phyloP scores from a whole-genome alignment of 2,888 invertebrate genomes.

The Arctia plantaginis region DNA sequence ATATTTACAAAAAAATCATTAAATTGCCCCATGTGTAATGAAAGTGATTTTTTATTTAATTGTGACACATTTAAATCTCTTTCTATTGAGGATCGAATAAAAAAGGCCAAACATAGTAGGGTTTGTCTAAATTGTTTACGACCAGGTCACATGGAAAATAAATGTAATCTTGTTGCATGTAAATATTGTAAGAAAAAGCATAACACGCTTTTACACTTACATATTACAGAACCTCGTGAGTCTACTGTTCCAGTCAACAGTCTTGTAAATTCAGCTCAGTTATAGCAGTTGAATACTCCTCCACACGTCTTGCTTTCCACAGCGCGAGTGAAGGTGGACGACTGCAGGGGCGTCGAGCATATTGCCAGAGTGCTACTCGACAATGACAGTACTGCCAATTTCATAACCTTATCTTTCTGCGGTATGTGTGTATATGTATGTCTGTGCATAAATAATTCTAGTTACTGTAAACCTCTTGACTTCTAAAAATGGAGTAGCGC shows the following conservation, averaged over 20 bases:
- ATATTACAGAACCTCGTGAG: background rate
- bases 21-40: too few relatives aligned
- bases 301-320: conserved; percentile 39
- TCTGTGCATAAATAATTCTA: too few relatives aligned
- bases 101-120: background rate
- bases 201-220: conserved; percentile 39
- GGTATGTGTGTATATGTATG: too few relatives aligned
- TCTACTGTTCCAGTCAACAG: background rate
- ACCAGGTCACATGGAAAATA: conserved; percentile 19
- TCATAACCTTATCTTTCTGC: conserved; percentile 12
- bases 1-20: too few relatives aligned
- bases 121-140: conserved; percentile 28
- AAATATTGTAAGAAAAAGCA: conserved; percentile 40
- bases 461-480: too few relatives aligned
- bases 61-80: too few relatives aligned
- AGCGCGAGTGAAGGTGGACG: conserved; percentile 36
- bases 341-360: conserved; percentile 19
- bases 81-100: too few relatives aligned
- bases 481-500: too few relatives aligned
- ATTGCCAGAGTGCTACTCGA: conserved; percentile 25
- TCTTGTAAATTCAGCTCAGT: background rate
- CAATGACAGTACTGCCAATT: conserved; percentile 31
- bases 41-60: too few relatives aligned
- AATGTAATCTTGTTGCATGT: conserved; percentile 37
- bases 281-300: conserved; percentile 7